These are phyloP conservation scores for Diglossa cyanea DNA, from an alignment of 2,797 vertebrate genomes.

Conservation along the genomic window DNA sequence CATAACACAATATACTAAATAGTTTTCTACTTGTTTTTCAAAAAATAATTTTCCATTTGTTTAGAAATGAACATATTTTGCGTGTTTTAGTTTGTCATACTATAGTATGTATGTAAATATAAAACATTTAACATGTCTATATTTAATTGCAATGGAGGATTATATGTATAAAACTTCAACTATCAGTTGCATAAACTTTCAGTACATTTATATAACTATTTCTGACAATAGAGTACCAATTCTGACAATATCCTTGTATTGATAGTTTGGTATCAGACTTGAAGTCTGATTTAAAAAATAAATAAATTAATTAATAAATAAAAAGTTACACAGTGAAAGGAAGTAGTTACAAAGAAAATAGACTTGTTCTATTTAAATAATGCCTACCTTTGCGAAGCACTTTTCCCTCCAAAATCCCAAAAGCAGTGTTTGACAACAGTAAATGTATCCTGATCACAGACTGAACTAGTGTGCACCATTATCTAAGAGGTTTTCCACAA, in stretches of 20 bases:
- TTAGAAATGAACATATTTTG: background rate
- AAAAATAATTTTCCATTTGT: background rate
- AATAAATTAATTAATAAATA: background rate
- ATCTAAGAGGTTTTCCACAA: background rate
- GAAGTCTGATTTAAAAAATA: background rate
- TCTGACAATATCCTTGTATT: background rate
- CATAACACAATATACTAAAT: background rate
- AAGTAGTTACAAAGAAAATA: background rate
- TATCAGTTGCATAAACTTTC: background rate
- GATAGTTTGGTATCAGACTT: background rate
- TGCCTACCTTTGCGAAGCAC: background rate
- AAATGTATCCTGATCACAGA: background rate
- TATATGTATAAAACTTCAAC: background rate
- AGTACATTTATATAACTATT: background rate
- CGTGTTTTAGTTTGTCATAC: background rate
- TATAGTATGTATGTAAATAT: background rate
- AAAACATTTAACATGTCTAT: background rate
- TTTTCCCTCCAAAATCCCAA: background rate
- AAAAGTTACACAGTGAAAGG: background rate
- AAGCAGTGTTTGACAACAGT: background rate
- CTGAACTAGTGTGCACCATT: background rate
- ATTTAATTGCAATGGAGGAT: background rate
- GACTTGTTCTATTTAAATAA: background rate
- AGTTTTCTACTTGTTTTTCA: background rate
- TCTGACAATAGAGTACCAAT: background rate